phyloP scores from a whole-genome alignment of 2,113 vertebrate species.

The Theristicus caerulescens region DNA sequence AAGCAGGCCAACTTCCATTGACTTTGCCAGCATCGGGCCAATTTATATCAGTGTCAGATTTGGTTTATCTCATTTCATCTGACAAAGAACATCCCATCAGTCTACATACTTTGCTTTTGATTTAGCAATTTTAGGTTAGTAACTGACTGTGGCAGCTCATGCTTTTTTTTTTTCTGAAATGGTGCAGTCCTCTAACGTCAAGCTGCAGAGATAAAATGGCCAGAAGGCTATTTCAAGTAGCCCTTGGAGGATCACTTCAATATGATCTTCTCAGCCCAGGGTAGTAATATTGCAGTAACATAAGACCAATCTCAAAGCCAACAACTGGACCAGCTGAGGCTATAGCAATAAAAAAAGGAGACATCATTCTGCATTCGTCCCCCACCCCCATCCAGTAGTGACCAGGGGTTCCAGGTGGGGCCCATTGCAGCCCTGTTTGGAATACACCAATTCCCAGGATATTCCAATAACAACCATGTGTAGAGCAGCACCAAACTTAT shows the following conservation, averaged over 20 bases:
- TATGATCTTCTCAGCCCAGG: background rate
- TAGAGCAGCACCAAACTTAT: background rate
- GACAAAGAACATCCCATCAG: background rate
- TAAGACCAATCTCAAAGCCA: background rate
- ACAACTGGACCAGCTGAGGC: background rate
- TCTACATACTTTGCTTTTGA: background rate
- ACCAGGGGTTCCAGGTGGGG: background rate
- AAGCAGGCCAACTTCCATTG: background rate
- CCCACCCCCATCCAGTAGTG: accelerated
- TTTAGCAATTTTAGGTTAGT: background rate
- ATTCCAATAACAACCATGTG: background rate
- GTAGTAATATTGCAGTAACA: background rate
- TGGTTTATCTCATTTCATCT: background rate
- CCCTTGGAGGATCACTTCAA: background rate
- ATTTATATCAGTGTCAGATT: background rate
- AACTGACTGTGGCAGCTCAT: background rate
- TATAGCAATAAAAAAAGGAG: background rate
- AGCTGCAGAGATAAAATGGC: background rate
- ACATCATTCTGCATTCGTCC: background rate
- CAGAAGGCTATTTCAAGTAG: background rate
- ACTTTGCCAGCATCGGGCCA: background rate
- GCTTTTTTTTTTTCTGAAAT: background rate
- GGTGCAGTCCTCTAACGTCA: background rate
- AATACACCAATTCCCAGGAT: background rate
- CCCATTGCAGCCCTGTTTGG: background rate